phyloP scores from a whole-genome alignment of 2,113 vertebrate genomes.

The Vireo altiloquus region DNA sequence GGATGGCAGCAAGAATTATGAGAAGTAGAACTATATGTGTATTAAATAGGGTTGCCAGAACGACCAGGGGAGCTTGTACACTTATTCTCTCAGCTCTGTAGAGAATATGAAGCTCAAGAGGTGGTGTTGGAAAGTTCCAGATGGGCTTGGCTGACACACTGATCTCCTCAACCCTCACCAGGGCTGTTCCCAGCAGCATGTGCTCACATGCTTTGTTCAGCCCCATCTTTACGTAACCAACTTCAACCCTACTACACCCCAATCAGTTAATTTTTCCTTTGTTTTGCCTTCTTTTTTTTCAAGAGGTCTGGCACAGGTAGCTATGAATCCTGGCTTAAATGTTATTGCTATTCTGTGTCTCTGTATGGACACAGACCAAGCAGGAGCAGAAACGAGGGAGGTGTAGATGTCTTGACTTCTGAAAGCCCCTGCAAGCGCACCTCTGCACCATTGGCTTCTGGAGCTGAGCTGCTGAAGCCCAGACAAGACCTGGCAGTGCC shows the following conservation, averaged over 20 bases:
- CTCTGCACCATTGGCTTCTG: accelerated
- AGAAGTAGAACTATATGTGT: background rate
- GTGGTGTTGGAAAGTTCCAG: background rate
- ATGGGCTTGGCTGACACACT: background rate
- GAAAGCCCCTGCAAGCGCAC: background rate
- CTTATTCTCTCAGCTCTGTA: background rate
- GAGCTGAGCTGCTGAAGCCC: background rate
- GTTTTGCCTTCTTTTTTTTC: background rate
- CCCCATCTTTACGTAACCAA: accelerated
- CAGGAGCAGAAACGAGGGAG: background rate
- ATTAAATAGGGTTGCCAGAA: background rate
- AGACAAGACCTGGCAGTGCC: background rate
- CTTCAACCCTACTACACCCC: background rate
- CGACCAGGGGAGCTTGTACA: background rate
- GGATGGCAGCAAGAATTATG: background rate
- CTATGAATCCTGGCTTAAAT: background rate
- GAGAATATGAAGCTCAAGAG: background rate
- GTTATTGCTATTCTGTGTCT: accelerated
- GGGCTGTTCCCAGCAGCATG: accelerated
- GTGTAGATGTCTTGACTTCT: background rate
- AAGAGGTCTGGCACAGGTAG: accelerated
- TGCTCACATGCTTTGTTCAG: background rate
- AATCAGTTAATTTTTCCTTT: background rate
- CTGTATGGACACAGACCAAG: background rate
- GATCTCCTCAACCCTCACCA: background rate